These are phyloP conservation scores for Centropus bengalensis DNA, from an alignment of 2,113 vertebrate genomes.

Conservation along the genomic window DNA sequence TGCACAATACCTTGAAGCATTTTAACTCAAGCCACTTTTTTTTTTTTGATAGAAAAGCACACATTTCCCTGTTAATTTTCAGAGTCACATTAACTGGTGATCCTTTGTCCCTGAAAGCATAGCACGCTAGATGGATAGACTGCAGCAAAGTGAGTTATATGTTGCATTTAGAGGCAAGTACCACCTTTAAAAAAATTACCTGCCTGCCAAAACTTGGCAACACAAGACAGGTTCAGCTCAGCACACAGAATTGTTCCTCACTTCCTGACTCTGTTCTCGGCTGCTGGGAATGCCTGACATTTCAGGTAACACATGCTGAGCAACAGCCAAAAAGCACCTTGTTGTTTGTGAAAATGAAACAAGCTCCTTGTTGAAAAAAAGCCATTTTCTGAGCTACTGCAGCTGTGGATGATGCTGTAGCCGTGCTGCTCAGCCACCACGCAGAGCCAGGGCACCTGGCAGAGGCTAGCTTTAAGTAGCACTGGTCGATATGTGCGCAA, in stretches of 20 bases:
- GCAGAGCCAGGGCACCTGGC: not conserved
- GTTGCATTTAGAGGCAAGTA: not conserved
- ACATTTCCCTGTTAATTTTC: not conserved
- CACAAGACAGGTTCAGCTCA: not conserved
- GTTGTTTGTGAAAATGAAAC: not conserved
- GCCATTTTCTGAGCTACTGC: not conserved
- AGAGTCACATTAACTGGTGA: not conserved
- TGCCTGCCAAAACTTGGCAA: not conserved
- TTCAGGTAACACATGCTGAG: not conserved
- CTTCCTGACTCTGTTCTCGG: not conserved
- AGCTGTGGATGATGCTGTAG: fast-evolving
- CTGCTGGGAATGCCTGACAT: not conserved
- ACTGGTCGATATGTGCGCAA: fast-evolving
- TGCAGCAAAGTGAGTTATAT: not conserved
- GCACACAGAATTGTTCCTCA: not conserved
- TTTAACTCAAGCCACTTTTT: not conserved
- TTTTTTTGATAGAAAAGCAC: not conserved
- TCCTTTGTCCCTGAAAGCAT: not conserved
- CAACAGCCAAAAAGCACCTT: not conserved
- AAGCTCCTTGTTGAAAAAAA: not conserved
- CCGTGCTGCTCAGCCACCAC: not conserved
- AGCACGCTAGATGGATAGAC: not conserved
- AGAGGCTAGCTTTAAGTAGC: not conserved
- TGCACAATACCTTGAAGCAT: not conserved
- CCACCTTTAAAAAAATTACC: not conserved